Conservation (phyloP, 2,113 vertebrate species). For the Pollimyrus isidori region DNA sequence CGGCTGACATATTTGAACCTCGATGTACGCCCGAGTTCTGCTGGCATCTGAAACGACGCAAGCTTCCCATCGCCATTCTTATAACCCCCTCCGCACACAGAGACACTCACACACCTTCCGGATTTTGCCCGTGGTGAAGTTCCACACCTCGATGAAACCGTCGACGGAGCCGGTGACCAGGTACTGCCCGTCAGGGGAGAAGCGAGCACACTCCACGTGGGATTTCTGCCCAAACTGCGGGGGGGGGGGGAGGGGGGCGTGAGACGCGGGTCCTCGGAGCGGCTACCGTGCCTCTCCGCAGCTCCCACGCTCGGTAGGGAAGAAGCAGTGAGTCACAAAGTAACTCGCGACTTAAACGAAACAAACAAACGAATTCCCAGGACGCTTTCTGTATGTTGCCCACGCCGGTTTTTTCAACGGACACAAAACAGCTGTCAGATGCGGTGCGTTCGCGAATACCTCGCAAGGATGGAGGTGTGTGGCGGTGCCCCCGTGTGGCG, state of each 20-base stretch:
- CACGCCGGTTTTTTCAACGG: background rate
- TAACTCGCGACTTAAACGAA: background rate
- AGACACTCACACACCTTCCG: constrained; percentile 69
- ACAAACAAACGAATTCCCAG: background rate
- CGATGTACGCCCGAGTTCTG: background rate
- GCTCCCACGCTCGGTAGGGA: background rate
- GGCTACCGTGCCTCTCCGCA: background rate
- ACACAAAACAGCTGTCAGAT: background rate
- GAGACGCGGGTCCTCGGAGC: background rate
- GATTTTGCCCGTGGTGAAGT: constrained; percentile 98
- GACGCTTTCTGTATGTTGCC: background rate
- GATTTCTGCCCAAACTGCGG: constrained; percentile 96
- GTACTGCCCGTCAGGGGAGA: constrained; percentile 97
- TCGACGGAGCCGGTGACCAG: constrained; percentile 95
- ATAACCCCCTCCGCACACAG: background rate
- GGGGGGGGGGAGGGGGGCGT: background rate
- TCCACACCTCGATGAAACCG: constrained; percentile 98
- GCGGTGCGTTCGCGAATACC: background rate
- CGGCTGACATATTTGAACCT: background rate
- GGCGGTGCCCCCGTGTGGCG: background rate
- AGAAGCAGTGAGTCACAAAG: background rate
- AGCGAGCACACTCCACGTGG: constrained; percentile 92
- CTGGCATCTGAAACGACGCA: background rate
- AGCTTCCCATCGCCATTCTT: background rate
- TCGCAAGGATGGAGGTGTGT: no score